A percentile compares a stretch with the other conserved stretches of the same genome.
These are phyloP conservation scores for Chesias legatella DNA, from an alignment of 2,888 invertebrate genomes.

Conservation along the genomic window DNA sequence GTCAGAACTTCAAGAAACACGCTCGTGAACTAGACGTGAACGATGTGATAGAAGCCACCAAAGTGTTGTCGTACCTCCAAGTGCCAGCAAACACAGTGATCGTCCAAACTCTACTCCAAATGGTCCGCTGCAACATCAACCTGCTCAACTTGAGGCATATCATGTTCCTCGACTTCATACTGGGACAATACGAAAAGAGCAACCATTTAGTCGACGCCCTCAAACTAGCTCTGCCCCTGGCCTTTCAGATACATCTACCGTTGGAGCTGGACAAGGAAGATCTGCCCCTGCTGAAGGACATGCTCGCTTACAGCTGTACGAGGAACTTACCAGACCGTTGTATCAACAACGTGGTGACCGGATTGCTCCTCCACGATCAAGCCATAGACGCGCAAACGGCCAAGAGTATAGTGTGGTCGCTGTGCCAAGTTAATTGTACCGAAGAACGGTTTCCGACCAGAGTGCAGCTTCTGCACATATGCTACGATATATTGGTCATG, in stretches of 20 bases:
- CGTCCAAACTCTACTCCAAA: conserved; percentile 82
- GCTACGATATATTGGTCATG: conserved; percentile 69
- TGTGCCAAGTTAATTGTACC: conserved; percentile 71
- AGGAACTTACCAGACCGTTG: conserved; percentile 73
- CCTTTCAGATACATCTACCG: conserved; percentile 83
- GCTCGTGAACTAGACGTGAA: conserved; percentile 73
- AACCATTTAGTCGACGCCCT: conserved; percentile 83
- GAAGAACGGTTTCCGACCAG: conserved; percentile 58
- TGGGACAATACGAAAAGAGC: conserved; percentile 69
- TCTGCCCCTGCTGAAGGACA: conserved; percentile 69
- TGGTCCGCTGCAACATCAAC: conserved; percentile 82
- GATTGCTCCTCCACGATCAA: conserved; percentile 66
- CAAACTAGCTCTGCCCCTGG: conserved; percentile 82
- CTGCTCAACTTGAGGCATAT: conserved; percentile 80
- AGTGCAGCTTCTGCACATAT: conserved; percentile 73
- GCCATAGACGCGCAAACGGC: conserved; percentile 65
- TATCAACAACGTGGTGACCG: conserved; percentile 75
- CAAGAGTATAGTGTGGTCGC: conserved; percentile 78
- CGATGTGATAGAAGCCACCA: conserved; percentile 81
- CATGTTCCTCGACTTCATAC: conserved; percentile 81
- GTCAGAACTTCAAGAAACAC: conserved; percentile 76
- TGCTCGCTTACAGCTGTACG: conserved; percentile 75
- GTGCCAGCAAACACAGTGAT: conserved; percentile 81
- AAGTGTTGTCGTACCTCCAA: conserved; percentile 79
- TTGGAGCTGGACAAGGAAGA: conserved; percentile 80